Evolutionary conservation across 2,888 invertebrate species (phyloP), one percentile per base, ranked within the genome.

Genomic region (Dastarcus helophoroides): DNA sequence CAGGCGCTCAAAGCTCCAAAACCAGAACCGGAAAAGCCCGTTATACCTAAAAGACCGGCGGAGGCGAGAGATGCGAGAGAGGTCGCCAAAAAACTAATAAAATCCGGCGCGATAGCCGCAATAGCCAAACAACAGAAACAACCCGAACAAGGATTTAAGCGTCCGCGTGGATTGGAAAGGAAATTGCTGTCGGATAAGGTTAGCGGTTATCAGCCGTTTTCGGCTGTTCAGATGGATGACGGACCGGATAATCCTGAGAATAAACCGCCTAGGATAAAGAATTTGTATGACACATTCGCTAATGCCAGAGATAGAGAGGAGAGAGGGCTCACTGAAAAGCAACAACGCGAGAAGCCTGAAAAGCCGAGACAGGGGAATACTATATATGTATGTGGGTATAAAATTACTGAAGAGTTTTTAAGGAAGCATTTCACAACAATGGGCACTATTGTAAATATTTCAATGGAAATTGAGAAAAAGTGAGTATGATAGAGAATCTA

Each of bases 51-150:
- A 57, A 70, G 89, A 12, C 84, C 85, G 0, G 79, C 86, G 3
- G 89, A 90, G 63, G 88, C 86, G 0, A 71, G 89, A 33, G 91
- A 93, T 68, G 93, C 94, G 2, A 76, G 90, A 25, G 93, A 94
- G 67, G 85, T 91, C 14, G 94, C 93, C 0, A 83, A 91, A 33
- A 94, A 93, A 56, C 64, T 94, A n/a, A 77, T 94, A 2, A 89
- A 89, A 62, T 86, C 89, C 40, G 94, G 94, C 6, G 90, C 86
- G 29, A 86, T 90, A 43, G 78, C 81, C 32, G 84, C 88, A 1
- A 83, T 83, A 36, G 78, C 81, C 32, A 88, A 85, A 53, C 81
- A 82, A 30, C 79, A 80, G 16, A 81, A 85, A 24, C 76, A 82
- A 45, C 81, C 88, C 19, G 91, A 93, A 58, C 90, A 90, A 55